Percentiles rank a stretch among this genome's conserved stretches.
Conservation (phyloP, 1,140 invertebrate species). For the Ips typographus region DNA sequence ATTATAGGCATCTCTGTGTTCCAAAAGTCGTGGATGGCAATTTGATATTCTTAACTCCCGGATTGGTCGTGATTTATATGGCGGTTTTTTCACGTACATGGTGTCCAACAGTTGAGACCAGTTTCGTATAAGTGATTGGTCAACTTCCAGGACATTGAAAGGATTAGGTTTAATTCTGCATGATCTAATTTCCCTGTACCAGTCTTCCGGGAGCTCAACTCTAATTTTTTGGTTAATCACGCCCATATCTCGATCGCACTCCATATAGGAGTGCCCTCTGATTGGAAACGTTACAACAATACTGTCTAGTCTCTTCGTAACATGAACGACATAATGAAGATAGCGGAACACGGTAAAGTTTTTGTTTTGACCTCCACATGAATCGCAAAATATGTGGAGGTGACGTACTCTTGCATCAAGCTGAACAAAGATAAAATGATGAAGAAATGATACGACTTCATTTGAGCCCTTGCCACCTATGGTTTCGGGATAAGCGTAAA, state of each 20-base stretch:
- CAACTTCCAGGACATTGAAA: too few relatives aligned
- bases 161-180: too few relatives aligned
- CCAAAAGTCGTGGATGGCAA: too few relatives aligned
- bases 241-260: slow-evolving; percentile 38
- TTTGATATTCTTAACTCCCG: too few relatives aligned
- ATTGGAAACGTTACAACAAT: slow-evolving; percentile 24
- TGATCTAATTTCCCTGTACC: too few relatives aligned
- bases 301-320: slow-evolving; percentile 7
- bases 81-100: too few relatives aligned
- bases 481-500: slow-evolving; percentile 39
- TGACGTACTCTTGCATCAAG: slow-evolving; percentile 24
- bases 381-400: slow-evolving; percentile 42
- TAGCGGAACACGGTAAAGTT: slow-evolving; percentile 42
- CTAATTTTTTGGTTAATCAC: not conserved
- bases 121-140: too few relatives aligned
- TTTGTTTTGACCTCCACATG: slow-evolving; percentile 45
- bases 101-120: too few relatives aligned
- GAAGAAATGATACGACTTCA: slow-evolving; percentile 39
- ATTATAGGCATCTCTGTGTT: too few relatives aligned
- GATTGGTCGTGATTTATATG: too few relatives aligned
- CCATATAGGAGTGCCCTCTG: slow-evolving; percentile 33
- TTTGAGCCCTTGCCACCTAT: slow-evolving; percentile 39
- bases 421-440: slow-evolving; percentile 37
- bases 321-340: slow-evolving; percentile 28
- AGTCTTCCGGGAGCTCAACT: not conserved